Conservation (phyloP, 1,140 invertebrate genomes). For the Diplogasteroides magnus region DNA sequence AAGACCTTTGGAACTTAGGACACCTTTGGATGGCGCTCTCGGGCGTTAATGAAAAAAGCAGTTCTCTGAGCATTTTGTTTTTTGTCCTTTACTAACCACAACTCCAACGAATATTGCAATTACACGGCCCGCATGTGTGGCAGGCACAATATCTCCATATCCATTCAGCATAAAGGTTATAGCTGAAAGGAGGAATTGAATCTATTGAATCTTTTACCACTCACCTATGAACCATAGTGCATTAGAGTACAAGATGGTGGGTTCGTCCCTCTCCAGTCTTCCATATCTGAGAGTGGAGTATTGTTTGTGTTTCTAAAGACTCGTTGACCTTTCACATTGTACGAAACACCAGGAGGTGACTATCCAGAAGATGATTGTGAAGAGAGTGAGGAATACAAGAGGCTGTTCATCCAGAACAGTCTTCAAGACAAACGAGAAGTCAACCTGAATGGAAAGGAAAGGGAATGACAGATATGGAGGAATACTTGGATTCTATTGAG, state of each 20-base stretch:
- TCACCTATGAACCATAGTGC: constrained; percentile 52
- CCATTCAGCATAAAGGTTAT: constrained; percentile 51
- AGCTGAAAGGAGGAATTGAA: neutral
- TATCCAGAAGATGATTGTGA: constrained; percentile 50
- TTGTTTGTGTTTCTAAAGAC: too few species aligned
- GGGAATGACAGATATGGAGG: constrained; percentile 95
- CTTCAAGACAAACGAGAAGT: constrained; percentile 96
- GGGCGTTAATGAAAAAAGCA: neutral
- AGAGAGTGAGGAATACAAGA: constrained; percentile 45
- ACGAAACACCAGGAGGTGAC: constrained; percentile 50
- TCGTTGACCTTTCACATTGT: constrained; percentile 37
- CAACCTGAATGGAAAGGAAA: constrained; percentile 55
- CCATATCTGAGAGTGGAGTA: constrained; percentile 16
- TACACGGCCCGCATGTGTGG: constrained; percentile 95
- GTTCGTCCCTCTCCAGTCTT: constrained; percentile 32
- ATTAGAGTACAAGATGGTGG: constrained; percentile 52
- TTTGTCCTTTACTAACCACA: constrained; percentile 73
- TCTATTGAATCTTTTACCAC: neutral
- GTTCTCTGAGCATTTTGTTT: neutral
- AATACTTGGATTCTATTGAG: constrained; percentile 88
- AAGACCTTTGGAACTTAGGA: too few species aligned
- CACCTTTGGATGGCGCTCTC: too few species aligned
- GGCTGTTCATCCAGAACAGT: constrained; percentile 74
- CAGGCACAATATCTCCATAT: constrained; percentile 93
- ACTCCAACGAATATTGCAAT: constrained; percentile 96